These are phyloP conservation scores for Lasioglossum marginatum DNA, from an alignment of 2,888 invertebrate genomes.

Conservation along the genomic window DNA sequence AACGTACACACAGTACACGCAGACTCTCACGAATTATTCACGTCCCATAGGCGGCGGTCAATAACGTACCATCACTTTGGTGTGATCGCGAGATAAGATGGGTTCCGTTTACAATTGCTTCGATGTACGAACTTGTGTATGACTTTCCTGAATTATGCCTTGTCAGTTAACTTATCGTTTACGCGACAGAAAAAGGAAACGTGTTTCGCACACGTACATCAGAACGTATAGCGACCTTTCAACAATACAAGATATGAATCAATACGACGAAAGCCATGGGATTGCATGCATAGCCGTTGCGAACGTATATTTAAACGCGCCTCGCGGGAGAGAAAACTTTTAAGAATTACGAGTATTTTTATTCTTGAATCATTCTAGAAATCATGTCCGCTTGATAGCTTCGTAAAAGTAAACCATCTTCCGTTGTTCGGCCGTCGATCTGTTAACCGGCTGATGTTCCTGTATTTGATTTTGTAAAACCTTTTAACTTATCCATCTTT, in stretches of 20 bases:
- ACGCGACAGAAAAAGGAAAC: not conserved
- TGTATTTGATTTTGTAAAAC: not conserved
- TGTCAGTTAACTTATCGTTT: not conserved
- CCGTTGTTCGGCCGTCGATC: not conserved
- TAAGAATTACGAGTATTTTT: slow-evolving; percentile 46
- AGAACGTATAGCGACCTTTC: slow-evolving; percentile 8
- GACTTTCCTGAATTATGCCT: not conserved
- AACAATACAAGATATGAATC: slow-evolving; percentile 38
- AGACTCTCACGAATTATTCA: slow-evolving; percentile 24
- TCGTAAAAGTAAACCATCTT: slow-evolving; percentile 14
- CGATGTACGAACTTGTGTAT: slow-evolving; percentile 20
- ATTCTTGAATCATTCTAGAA: slow-evolving; percentile 30
- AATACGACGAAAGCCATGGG: slow-evolving; percentile 39
- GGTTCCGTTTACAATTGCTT: slow-evolving; percentile 44
- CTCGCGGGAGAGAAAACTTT: slow-evolving; percentile 20
- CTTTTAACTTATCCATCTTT: not conserved
- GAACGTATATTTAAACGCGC: slow-evolving; percentile 13
- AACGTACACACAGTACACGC: slow-evolving; percentile 1
- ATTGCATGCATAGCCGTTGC: slow-evolving; percentile 16
- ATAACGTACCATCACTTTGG: slow-evolving; percentile 66
- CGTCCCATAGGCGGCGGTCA: slow-evolving; percentile 26
- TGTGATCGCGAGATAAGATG: slow-evolving; percentile 69
- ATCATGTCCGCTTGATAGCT: not conserved
- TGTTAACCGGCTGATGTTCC: not conserved
- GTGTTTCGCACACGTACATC: slow-evolving; percentile 1